phyloP scores from a whole-genome alignment of 2,888 invertebrate genomes.

The Drosophila meridiana region DNA sequence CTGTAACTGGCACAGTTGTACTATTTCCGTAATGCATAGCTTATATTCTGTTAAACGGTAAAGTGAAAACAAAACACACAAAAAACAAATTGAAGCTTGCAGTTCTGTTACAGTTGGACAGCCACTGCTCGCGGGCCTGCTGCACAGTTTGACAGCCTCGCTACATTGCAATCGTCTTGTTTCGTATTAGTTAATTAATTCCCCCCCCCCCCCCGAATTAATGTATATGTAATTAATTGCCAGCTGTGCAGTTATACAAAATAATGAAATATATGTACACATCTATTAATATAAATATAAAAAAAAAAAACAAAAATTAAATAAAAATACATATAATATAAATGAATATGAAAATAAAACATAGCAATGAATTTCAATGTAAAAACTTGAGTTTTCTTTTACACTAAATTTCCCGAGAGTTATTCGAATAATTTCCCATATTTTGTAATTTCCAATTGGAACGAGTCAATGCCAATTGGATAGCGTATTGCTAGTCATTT shows the following conservation, averaged over 20 bases:
- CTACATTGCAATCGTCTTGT: conserved; percentile 25
- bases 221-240: conserved; percentile 46
- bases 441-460: background rate
- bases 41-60: conserved; percentile 5
- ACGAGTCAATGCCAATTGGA: background rate
- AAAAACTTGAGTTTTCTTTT: conserved; percentile 5
- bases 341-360: conserved; percentile 52
- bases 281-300: conserved; percentile 41
- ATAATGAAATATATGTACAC: conserved; percentile 36
- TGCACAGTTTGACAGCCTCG: conserved; percentile 22
- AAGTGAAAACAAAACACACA: background rate
- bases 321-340: conserved; percentile 27
- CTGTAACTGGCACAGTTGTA: conserved; percentile 45
- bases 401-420: background rate
- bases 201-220: conserved; percentile 5
- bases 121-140: conserved; percentile 5
- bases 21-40: conserved; percentile 4
- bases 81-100: background rate
- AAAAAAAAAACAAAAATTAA: conserved; percentile 9
- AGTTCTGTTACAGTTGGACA: conserved; percentile 23
- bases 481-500: too few relatives aligned
- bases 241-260: conserved; percentile 53
- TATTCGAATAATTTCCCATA: background rate
- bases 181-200: conserved; percentile 37
- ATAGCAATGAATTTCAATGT: conserved; percentile 57